These are phyloP conservation scores for Apolygus lucorum DNA, from an alignment of 1,140 invertebrate genomes.

Conservation along the genomic window DNA sequence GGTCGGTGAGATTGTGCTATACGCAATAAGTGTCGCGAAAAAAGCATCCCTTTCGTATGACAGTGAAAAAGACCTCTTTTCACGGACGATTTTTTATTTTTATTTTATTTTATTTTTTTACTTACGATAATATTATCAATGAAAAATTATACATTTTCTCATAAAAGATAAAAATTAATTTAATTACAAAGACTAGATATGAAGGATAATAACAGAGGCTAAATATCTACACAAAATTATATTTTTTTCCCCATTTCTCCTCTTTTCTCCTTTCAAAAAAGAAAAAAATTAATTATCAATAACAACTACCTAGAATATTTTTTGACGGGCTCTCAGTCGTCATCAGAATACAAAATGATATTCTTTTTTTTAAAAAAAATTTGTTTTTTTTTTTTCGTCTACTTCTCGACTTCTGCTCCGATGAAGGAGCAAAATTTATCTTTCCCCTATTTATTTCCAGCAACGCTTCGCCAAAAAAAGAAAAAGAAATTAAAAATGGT, in stretches of 20 bases:
- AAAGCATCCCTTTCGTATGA: background rate
- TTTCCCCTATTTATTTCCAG: too few species aligned
- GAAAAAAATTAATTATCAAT: too few species aligned
- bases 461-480: background rate
- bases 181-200: constrained; percentile 17
- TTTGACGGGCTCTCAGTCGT: background rate
- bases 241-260: background rate
- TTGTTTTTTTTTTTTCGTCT: background rate
- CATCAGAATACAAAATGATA: background rate
- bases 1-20: constrained; percentile 14
- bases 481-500: too few species aligned
- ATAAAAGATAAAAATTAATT: constrained; percentile 7
- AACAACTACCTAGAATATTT: background rate
- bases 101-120: background rate
- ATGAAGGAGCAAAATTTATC: too few species aligned
- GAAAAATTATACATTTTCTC: constrained; percentile 6
- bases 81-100: background rate
- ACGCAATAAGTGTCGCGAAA: constrained; percentile 5
- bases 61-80: background rate
- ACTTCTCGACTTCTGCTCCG: too few species aligned
- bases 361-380: background rate
- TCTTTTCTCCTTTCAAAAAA: too few species aligned
- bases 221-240: background rate
- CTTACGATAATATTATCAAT: background rate
- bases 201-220: constrained; percentile 10